Evolutionary conservation across 1,140 invertebrate species (phyloP).

Genomic region (Pseudachorutes palmiensis): DNA sequence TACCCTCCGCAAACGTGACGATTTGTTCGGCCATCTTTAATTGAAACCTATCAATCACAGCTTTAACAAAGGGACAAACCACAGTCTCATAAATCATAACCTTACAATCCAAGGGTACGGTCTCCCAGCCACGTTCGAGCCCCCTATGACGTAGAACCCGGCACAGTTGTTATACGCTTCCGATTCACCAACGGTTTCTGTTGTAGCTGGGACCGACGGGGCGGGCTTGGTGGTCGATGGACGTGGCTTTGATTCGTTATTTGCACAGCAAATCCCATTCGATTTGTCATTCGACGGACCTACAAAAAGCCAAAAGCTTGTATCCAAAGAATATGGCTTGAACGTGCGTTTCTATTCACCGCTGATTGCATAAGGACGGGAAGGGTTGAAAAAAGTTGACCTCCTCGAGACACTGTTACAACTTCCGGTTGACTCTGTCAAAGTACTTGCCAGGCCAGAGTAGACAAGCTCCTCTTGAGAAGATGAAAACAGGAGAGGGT

Average conservation of each 20-base stretch:
- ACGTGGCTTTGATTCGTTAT: too few relatives aligned
- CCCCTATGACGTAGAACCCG: constrained; percentile 20
- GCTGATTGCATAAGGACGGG: neutral
- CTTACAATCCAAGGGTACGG: constrained; percentile 20
- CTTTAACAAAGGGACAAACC: too few relatives aligned
- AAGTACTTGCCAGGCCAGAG: constrained; percentile 15
- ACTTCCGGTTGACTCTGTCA: constrained; percentile 10
- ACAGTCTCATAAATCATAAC: too few relatives aligned
- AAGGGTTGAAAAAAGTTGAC: neutral
- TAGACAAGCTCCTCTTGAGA: constrained; percentile 14
- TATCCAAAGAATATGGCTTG: neutral
- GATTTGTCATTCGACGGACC: neutral
- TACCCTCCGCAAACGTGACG: constrained; percentile 16
- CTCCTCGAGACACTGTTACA: too few relatives aligned
- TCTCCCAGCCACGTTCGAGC: constrained; percentile 11
- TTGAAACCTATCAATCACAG: neutral
- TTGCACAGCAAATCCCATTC: constrained; percentile 3
- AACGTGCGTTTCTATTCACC: neutral
- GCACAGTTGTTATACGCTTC: constrained; percentile 17
- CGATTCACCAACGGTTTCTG: too few relatives aligned
- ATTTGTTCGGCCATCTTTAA: constrained; percentile 12
- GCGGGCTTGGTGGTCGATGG: neutral
- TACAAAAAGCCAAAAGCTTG: neutral
- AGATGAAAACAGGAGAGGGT: constrained; percentile 45
- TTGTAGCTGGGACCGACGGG: neutral